These are phyloP conservation scores for Heliocidaris tuberculata DNA, from an alignment of 35 echinoderm and acorn worm species.

Conservation along the genomic window DNA sequence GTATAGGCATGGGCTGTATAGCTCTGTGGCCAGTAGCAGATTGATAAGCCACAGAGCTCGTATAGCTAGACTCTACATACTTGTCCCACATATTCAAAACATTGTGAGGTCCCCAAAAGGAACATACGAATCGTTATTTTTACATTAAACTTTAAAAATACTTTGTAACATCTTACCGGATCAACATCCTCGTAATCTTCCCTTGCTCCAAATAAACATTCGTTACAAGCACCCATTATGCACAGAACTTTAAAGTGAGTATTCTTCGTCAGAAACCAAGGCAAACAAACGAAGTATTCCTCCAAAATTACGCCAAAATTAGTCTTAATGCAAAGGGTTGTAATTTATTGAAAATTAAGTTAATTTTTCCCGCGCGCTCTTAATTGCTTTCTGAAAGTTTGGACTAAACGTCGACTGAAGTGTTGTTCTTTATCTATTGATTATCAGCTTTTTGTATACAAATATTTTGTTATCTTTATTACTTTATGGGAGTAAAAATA, in stretches of 20 bases:
- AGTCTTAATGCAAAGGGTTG: background rate
- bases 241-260: background rate
- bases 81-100: background rate
- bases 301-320: background rate
- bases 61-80: no score
- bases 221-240: slow-evolving; percentile 45
- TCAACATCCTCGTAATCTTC: slow-evolving; percentile 36
- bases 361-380: background rate
- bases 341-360: background rate
- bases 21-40: no score
- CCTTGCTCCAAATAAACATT: slow-evolving; percentile 37
- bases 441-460: no score
- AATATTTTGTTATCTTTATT: no score
- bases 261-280: background rate
- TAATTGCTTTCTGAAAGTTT: background rate
- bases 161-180: background rate
- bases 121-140: background rate
- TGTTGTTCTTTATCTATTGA: no score
- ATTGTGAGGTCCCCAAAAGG: background rate
- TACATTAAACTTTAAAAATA: background rate
- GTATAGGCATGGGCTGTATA: no score
- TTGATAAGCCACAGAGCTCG: no score
- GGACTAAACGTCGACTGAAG: no score
- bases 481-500: no score
- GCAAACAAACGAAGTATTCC: background rate